Conservation (phyloP, 1,140 invertebrate species). For the Matsumurasca onukii region DNA sequence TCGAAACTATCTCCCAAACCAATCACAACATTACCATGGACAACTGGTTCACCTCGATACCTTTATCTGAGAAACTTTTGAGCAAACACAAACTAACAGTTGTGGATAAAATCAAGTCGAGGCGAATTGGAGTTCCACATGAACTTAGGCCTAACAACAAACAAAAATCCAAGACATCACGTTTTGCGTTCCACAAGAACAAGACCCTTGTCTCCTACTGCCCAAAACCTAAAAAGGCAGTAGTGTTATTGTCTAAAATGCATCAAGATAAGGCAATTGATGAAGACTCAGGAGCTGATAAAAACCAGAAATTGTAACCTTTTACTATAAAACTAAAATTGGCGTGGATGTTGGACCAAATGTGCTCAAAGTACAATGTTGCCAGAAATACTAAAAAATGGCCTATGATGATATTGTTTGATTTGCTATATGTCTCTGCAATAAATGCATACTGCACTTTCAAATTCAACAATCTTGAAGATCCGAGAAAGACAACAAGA, state of each 20-base stretch:
- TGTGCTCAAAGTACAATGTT: no score
- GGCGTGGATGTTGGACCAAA: slow-evolving; percentile 46
- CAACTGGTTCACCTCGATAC: slow-evolving; percentile 45
- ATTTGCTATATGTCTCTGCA: slow-evolving; percentile 26
- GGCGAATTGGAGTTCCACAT: slow-evolving; percentile 38
- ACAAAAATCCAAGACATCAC: slow-evolving; percentile 8
- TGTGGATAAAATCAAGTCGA: slow-evolving; percentile 42
- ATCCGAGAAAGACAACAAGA: no score
- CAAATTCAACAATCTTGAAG: slow-evolving; percentile 4
- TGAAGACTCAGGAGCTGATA: slow-evolving; percentile 26
- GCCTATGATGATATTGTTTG: slow-evolving; percentile 39
- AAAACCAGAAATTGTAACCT: slow-evolving; percentile 45
- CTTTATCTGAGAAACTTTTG: slow-evolving; percentile 35
- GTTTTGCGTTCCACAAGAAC: slow-evolving; percentile 35
- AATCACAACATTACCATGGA: slow-evolving; percentile 45
- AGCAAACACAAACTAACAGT: slow-evolving; percentile 40
- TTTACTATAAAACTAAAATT: slow-evolving; percentile 47
- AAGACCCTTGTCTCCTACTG: slow-evolving; percentile 38
- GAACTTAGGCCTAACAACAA: slow-evolving; percentile 34
- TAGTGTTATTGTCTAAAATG: slow-evolving; percentile 35
- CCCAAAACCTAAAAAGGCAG: slow-evolving; percentile 37
- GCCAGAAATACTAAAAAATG: slow-evolving; percentile 30
- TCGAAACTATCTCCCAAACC: slow-evolving; percentile 44
- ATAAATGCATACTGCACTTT: slow-evolving; percentile 22
- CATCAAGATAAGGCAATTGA: slow-evolving; percentile 32